Evolutionary conservation across 2,113 vertebrate species (phyloP), one percentile per base, ranked within the genome.

Genomic region (Vombatus ursinus): DNA sequence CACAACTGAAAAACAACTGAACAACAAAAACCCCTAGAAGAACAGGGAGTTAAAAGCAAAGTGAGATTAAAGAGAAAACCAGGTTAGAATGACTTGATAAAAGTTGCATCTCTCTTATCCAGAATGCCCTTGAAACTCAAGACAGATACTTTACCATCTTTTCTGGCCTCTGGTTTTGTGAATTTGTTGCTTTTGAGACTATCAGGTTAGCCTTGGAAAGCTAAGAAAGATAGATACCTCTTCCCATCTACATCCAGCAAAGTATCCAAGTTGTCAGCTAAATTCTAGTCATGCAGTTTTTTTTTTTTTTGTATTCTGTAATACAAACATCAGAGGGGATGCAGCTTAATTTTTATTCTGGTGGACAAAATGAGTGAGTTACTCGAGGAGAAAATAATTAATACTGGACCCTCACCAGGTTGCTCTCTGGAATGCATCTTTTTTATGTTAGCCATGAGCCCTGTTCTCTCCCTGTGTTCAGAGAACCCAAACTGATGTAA

Each of bases 381-480:
- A 19, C 54, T 49, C 53, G 53, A 90, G 54, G 93, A 96, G 89
- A 95, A 93, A 91, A 53, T 93, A 95, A 94, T 92, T 53, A 92
- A 50, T 77, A 91, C 11, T 47, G 54, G 50, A 91, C 11, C 24
- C 90, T 44, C 49, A 3, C 44, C 28, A 89, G 94, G 51, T 94
- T 52, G 37, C 44, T 44, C n/a, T 44, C 44, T 84, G 68, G 37
- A 84, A 84, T 84, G 68, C 1, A 44, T 22, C 68, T 84, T 84
- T 84, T 44, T 77, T 68, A 84, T 84, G 44, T 84, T 44, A 84
- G 37, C n/a, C 68, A 84, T 44, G n/a, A 84, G 68, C 19, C 28
- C 57, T 37, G 31, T 68, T 68, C 57, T 84, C n/a, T 84, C 68
- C 19, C n/a, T 84, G n/a, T 44, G n/a, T 84, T 84, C 68, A 84